These are phyloP conservation scores for Carapus acus DNA, from an alignment of 2,797 vertebrate genomes.

Conservation along the genomic window DNA sequence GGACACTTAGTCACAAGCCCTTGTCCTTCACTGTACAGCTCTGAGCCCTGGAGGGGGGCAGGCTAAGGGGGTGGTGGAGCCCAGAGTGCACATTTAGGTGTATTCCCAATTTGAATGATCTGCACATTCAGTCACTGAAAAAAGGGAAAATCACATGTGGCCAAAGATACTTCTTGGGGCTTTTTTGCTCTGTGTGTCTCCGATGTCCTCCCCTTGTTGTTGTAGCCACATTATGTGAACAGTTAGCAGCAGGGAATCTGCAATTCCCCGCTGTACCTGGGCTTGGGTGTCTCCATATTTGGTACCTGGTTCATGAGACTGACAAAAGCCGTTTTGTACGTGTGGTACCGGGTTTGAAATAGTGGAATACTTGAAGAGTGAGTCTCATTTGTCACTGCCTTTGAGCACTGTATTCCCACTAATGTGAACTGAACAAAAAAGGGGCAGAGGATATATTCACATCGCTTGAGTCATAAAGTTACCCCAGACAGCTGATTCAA, in stretches of 20 bases:
- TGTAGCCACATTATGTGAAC: slow-evolving; percentile 48
- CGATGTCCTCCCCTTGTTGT: slow-evolving; percentile 47
- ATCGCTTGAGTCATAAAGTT: no score
- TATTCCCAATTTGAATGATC: slow-evolving; percentile 69
- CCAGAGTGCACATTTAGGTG: slow-evolving; percentile 61
- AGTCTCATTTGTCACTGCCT: slow-evolving; percentile 85
- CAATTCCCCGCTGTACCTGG: slow-evolving; percentile 40
- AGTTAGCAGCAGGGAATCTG: slow-evolving; percentile 42
- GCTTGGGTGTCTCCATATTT: slow-evolving; percentile 40
- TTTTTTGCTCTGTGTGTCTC: slow-evolving; percentile 39
- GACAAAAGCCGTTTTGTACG: slow-evolving; percentile 29
- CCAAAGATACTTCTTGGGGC: slow-evolving; percentile 81
- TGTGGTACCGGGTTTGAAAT: slow-evolving; percentile 42
- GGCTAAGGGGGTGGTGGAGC: slow-evolving; percentile 49
- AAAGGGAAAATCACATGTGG: slow-evolving; percentile 76
- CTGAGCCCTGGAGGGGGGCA: slow-evolving; percentile 46
- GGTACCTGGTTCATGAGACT: slow-evolving; percentile 39
- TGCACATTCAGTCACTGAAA: slow-evolving; percentile 65
- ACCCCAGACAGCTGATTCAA: no score
- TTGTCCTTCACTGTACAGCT: slow-evolving; percentile 62
- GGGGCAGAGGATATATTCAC: slow-evolving; percentile 44
- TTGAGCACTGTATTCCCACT: slow-evolving; percentile 85
- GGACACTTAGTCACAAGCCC: slow-evolving; percentile 50
- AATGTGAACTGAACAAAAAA: slow-evolving; percentile 87
- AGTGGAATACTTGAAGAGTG: slow-evolving; percentile 94